Evolutionary conservation across 2,797 vertebrate species (phyloP).

Genomic region (Melanotaenia maccullochi): DNA sequence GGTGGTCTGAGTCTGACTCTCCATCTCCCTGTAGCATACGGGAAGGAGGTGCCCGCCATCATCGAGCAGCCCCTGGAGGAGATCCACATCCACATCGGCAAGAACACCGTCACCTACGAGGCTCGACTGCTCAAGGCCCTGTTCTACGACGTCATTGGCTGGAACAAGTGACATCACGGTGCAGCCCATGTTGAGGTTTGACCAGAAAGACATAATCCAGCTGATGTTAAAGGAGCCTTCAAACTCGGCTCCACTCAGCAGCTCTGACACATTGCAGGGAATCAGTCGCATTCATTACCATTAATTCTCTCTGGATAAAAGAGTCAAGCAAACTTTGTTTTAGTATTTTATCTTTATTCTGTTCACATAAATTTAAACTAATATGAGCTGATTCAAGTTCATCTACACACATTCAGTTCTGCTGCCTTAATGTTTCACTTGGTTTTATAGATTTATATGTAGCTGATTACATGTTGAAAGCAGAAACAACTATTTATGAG

Average conservation of each 20-base stretch:
- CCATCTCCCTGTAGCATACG: slow-evolving; percentile 80
- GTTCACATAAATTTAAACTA: slow-evolving; percentile 13
- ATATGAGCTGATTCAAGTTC: slow-evolving; percentile 2
- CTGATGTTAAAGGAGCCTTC: too few species aligned
- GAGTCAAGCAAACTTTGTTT: not conserved
- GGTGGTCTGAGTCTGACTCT: too few species aligned
- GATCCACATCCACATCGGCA: slow-evolving; percentile 86
- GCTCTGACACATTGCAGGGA: not conserved
- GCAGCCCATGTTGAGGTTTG: not conserved
- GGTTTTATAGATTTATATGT: slow-evolving; percentile 4
- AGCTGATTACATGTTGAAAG: slow-evolving; percentile 6
- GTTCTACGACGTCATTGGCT: slow-evolving; percentile 90
- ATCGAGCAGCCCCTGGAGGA: slow-evolving; percentile 95
- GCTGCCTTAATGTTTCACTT: too few species aligned
- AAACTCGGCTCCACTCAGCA: not conserved
- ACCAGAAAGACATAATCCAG: too few species aligned
- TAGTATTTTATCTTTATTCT: slow-evolving; percentile 48
- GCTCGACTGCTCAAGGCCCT: slow-evolving; percentile 90
- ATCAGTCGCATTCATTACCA: not conserved
- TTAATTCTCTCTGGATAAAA: not conserved
- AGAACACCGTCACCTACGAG: slow-evolving; percentile 95
- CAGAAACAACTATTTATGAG: slow-evolving; percentile 23
- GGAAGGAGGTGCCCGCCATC: slow-evolving; percentile 88
- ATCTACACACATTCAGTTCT: slow-evolving; percentile 29
- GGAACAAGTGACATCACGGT: slow-evolving; percentile 78